A percentile compares a stretch with the other conserved stretches of the same genome.
These are phyloP conservation scores for Lamprotornis superbus DNA, from an alignment of 2,113 vertebrate species.

Conservation along the genomic window DNA sequence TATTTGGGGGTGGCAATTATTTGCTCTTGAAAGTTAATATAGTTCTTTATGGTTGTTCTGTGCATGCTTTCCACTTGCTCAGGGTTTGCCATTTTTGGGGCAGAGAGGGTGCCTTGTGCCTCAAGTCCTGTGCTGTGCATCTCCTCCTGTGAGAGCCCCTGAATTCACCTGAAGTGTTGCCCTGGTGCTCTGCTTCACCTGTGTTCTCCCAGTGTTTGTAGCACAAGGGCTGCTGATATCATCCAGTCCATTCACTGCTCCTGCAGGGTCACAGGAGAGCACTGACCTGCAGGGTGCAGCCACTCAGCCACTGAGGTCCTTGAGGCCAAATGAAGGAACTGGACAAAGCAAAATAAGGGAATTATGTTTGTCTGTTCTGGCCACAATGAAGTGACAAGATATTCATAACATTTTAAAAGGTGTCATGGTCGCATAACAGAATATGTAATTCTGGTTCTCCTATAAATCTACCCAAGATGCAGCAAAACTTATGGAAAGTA, in stretches of 20 bases:
- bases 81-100: not conserved
- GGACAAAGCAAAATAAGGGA: not conserved
- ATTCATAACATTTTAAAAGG: not conserved
- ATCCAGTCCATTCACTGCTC: too few relatives aligned
- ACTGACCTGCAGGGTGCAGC: rapidly evolving
- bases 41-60: not conserved
- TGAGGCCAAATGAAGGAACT: not conserved
- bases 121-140: rapidly evolving
- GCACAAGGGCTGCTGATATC: not conserved
- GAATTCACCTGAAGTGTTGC: rapidly evolving
- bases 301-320: not conserved
- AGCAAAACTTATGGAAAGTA: not conserved
- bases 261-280: not conserved
- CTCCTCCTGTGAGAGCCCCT: not conserved
- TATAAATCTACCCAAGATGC: not conserved
- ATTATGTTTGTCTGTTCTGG: not conserved
- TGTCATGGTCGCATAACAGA: rapidly evolving
- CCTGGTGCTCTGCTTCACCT: not conserved
- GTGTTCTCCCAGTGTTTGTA: not conserved
- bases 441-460: not conserved
- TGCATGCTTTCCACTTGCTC: not conserved
- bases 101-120: not conserved
- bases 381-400: not conserved
- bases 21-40: not conserved
- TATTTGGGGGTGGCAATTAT: not conserved